Conservation (phyloP, 1,140 invertebrate genomes). For the Pissodes strobi region DNA sequence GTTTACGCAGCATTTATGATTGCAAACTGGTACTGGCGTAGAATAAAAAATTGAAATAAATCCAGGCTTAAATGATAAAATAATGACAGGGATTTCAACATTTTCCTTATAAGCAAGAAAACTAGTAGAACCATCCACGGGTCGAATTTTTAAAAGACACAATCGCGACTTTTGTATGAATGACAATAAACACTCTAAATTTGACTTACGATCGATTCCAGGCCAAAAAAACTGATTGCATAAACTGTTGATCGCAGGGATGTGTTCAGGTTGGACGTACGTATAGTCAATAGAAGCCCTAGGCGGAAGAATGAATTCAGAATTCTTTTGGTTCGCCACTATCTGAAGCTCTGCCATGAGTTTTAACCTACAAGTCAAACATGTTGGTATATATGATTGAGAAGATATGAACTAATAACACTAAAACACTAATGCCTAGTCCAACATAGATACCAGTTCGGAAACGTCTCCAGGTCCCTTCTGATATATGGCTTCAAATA, state of each 20-base stretch:
- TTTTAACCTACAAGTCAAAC: conserved; percentile 55
- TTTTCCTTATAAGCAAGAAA: no score
- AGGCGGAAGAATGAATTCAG: conserved; percentile 55
- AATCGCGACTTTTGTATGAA: no score
- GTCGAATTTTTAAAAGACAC: no score
- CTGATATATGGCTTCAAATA: conserved; percentile 79
- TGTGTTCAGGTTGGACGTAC: conserved; percentile 85
- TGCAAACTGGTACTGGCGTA: no score
- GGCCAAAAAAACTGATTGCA: conserved; percentile 88
- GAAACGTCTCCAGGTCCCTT: conserved; percentile 65
- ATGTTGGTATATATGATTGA: not conserved
- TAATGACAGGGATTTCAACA: no score
- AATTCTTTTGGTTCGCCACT: conserved; percentile 65
- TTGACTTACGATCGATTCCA: conserved; percentile 80
- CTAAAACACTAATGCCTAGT: no score
- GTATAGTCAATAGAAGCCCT: conserved; percentile 76
- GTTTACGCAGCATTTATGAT: no score
- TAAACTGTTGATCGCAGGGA: conserved; percentile 82
- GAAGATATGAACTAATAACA: no score
- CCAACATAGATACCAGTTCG: conserved; percentile 63
- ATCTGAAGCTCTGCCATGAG: conserved; percentile 71
- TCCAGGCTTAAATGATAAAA: no score
- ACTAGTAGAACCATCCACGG: no score
- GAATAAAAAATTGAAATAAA: no score
- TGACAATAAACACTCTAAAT: no score